Base-by-base conservation (phyloP, 2,113 vertebrate species). In the Hylia prasina region DNA sequence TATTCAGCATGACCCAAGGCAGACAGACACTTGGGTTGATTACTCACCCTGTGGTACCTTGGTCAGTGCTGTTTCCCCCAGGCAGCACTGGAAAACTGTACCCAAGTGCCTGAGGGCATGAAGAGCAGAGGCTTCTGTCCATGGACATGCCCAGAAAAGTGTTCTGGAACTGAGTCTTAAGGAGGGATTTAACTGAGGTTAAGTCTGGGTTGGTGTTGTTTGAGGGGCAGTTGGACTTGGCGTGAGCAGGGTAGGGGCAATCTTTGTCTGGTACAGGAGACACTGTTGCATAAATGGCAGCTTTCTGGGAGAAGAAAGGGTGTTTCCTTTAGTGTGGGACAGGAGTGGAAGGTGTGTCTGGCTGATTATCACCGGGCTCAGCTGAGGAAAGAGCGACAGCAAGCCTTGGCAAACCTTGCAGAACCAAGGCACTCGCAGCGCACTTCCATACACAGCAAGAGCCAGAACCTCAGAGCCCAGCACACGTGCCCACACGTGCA, bases 401-500 rank as follows among this genome's bases (percentile, higher is more conserved):
- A 1, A 1, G 3, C 51, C 37, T 64, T n/a, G 51, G 57, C n/a
- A 85, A 68, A 35, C 6, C n/a, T 19, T 33, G 16, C 20, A 54
- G 53, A 66, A 17, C 24, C 23, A 23, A 5, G 0, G 2, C 0
- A 0, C 61, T 58, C 1, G 0, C n/a, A 35, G 61, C 2, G 2
- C 21, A 1, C 23, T 28, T 28, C 25, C 8, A 0, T 6, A 18
- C 11, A 5, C 14, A 22, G 44, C 0, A 0, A 54, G 51, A 61
- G 50, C 7, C 14, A 17, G 70, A 64, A 6, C 19, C 23, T 39
- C 25, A 11, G n/a, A 64, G 57, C 47, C 44, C 51, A 3, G 68
- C 44, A 47, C 0, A 1, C 0, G 0, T 23, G 35, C 23, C 8
- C 33, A 11, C 13, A 7, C 4, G 0, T 9, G 7, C 20, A 3